Evolutionary conservation across 2,888 invertebrate genomes (phyloP), one percentile per base, ranked within the genome.

Genomic region (Arctia plantaginis): DNA sequence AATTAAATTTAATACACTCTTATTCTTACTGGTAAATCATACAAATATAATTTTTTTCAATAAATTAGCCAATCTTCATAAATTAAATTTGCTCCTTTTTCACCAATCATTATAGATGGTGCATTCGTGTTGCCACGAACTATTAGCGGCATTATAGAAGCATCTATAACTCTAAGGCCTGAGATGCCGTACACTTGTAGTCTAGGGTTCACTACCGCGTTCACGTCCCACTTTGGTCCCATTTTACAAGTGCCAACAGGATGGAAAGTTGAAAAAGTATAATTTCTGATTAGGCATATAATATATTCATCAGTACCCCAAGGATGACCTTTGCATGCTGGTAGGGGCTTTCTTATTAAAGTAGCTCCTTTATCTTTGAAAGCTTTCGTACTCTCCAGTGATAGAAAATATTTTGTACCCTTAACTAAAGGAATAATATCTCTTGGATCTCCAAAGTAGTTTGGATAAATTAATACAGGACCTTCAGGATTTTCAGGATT

Each of bases 81-180:
- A 33, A 94, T 75, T 0, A 92, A 77, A 71, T 84, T 88, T 0
- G 85, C 91, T 0, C 92, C 94, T 72, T 86, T 88, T 72, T 98
- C 98, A 0, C 97, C 98, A 69, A 98, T 97, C 98, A 98, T 98
- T 18, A 98, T 97, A 0, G 96, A 96, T 0, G 98, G 97, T 0
- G 97, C 98, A 85, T 98, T 98, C 0, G 98, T 98, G 88, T 98
- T 98, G 0, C 97, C 98, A 78, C 98, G 97, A 0, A 97, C 94
- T 44, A 98, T 96, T 0, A 92, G 93, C 0, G 98, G 98, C 98
- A 98, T 98, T 62, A 98, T 97, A 10, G 98, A 98, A 0, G 97
- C 97, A 88, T 98, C 98, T 1, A 97, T 97, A 0, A 98, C 98
- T 71, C 98, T 94, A 0, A 97, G 87, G 6, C 96, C 91, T 12